Conservation (phyloP, 2,888 invertebrate species). For the Ophion costatus region DNA sequence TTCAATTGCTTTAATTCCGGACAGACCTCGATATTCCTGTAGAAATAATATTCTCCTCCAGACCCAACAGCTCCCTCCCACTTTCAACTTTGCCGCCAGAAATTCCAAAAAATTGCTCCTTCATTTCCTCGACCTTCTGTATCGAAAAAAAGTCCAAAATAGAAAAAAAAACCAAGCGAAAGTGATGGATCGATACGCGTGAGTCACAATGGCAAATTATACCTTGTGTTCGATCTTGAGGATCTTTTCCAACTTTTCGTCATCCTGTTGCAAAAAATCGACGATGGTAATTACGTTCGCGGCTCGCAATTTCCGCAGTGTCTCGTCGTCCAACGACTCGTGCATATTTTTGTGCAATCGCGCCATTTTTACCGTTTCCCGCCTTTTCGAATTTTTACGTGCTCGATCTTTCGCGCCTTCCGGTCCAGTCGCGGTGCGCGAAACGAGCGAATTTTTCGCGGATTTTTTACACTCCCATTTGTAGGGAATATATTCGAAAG, state of each 20-base stretch:
- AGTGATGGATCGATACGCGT: not conserved
- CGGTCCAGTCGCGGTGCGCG: too few species aligned
- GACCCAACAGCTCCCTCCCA: constrained; percentile 65
- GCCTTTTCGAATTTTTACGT: constrained; percentile 16
- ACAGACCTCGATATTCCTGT: constrained; percentile 85
- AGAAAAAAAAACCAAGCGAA: constrained; percentile 1
- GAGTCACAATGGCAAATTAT: constrained; percentile 39
- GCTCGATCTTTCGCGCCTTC: too few species aligned
- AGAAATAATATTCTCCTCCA: constrained; percentile 74
- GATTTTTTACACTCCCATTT: too few species aligned
- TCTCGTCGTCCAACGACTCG: constrained; percentile 82
- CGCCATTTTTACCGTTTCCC: constrained; percentile 69
- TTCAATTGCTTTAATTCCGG: not conserved
- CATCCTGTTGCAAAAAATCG: constrained; percentile 86
- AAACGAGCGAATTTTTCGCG: too few species aligned
- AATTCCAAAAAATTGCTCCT: constrained; percentile 83
- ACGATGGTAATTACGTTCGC: constrained; percentile 85
- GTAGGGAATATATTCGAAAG: not conserved
- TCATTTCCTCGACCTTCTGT: constrained; percentile 83
- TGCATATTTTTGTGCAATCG: constrained; percentile 73
- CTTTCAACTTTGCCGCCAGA: constrained; percentile 70
- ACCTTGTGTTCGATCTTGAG: constrained; percentile 80
- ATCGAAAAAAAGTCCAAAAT: constrained; percentile 52
- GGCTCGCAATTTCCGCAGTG: constrained; percentile 84
- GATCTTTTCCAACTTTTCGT: constrained; percentile 84